Evolutionary conservation across 2,888 invertebrate species (phyloP).

Genomic region (Thera britannica): DNA sequence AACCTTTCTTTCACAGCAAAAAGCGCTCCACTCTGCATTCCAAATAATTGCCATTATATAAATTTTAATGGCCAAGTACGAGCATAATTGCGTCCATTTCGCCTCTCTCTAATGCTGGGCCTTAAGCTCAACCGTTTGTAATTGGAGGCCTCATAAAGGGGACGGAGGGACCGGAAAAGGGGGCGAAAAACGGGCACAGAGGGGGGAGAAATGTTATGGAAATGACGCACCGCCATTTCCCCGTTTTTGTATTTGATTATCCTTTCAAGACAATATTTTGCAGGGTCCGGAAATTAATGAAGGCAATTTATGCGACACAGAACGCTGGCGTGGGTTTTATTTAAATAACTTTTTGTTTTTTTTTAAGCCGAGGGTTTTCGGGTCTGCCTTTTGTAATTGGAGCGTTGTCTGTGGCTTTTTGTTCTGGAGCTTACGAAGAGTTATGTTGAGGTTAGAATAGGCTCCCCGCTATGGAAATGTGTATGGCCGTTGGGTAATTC

Average conservation of each 20-base stretch:
- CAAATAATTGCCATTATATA: conserved; percentile 51
- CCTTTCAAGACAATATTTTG: conserved; percentile 85
- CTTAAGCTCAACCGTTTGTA: conserved; percentile 80
- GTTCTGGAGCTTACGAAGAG: conserved; percentile 68
- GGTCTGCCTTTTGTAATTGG: conserved; percentile 80
- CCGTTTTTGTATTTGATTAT: conserved; percentile 85
- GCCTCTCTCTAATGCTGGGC: conserved; percentile 68
- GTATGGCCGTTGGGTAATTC: conserved; percentile 25
- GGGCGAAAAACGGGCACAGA: conserved; percentile 66
- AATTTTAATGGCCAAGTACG: conserved; percentile 52
- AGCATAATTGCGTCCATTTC: conserved; percentile 64
- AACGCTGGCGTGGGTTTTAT: conserved; percentile 76
- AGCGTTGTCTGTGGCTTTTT: conserved; percentile 63
- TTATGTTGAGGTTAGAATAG: conserved; percentile 75
- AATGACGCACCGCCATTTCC: conserved; percentile 84
- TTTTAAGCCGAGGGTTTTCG: conserved; percentile 70
- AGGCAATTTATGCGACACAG: conserved; percentile 84
- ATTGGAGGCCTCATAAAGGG: conserved; percentile 82
- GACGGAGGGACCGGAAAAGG: conserved; percentile 75
- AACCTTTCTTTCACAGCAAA: conserved; percentile 37
- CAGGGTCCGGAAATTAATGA: conserved; percentile 83
- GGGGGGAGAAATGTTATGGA: conserved; percentile 77
- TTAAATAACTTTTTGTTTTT: conserved; percentile 78
- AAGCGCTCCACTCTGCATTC: conserved; percentile 43
- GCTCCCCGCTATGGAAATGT: conserved; percentile 38